Base-by-base conservation (phyloP, 37 sponge, comb jelly and placozoan genomes). In the Mnemiopsis leidyi region DNA sequence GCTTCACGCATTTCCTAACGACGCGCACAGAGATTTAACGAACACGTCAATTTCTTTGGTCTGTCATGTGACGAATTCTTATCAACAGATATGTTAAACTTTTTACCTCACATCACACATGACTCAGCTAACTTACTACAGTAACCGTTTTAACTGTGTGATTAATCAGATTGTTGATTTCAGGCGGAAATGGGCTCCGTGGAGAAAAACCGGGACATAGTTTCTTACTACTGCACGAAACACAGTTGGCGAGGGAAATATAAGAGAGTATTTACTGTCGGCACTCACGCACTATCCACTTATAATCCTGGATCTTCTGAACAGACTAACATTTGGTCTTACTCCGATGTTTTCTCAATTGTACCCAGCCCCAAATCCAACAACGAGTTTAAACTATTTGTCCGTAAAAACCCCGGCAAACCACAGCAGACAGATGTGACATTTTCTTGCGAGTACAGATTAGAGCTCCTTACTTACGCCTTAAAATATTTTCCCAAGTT, bases 171-270 rank as follows among this genome's bases (percentile, higher is more conserved):
- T n/a, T n/a, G n/a, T 48, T 48, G 5, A 48, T 48, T 13, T 13
- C 61, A 48, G 61, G 61, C 5, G 61, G 79, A 1, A 34, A 77
- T 77, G 79, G 79, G 20, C 26, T 48, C 61, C 9, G 92, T 95
- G 68, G 93, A 82, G 36, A 95, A 95, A 0, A 95, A 96, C 93
- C 94, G 93, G 69, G 97, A 99, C 31, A 82, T 95, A 7, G 97
- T 97, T 16, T 93, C 95, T 1, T 99, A 94, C 94, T 96, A 96
- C 94, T 93, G 95, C 83, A 99, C 99, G 32, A 99, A 99, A 69
- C 97, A 97, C 94, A 94, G 96, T 0, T 96, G 97, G 96, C 93
- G 97, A 35, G 99, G 99, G 38, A 99, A 99, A 97, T 98, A 97
- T 94, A 96, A 95, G 93, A 94, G 99, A 32, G 95, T 99, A 68